Evolutionary conservation across 1,140 invertebrate species (phyloP), one percentile per base, ranked within the genome.

Genomic region (Trigoniulus corallinus): DNA sequence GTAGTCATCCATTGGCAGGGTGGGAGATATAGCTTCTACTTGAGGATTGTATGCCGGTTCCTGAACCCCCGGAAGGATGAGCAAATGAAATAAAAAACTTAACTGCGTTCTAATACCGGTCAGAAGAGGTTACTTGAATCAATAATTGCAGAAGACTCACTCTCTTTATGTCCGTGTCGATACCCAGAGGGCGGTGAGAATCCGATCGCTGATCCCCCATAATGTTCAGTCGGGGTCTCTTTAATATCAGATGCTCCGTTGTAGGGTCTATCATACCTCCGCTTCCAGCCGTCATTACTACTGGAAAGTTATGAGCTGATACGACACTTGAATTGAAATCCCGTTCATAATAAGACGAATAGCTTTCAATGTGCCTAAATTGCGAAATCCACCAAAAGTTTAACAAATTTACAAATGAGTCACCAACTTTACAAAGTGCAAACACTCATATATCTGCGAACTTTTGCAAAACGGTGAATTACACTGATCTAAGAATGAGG

Each of bases 21-120:
- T 94, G 1, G 93, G 93, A 20, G 92, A 96, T 55, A 96, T 92
- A 10, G 91, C 89, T 72, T 98, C 93, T 52, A 93, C 89, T 74
- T 93, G 83, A 20, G 87, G 87, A 61, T 83, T 89, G 64, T 93
- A 95, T 39, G 81, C 83, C 42, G 79, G 78, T 60, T 76, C 73
- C 70, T 75, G 3, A 43, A 42, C 24, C 21, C 21, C 4, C 18
- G 12, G 3, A 47, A 42, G 20, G 10, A 22, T 54, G 3, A 21
- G n/a, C n/a, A 34, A 21, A 53, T 21, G n/a, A n/a, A n/a, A n/a
- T n/a, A n/a, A n/a, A n/a, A n/a, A n/a, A n/a, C n/a, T n/a, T n/a
- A n/a, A n/a, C n/a, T n/a, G n/a, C n/a, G n/a, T n/a, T n/a, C n/a
- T n/a, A n/a, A n/a, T n/a, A n/a, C n/a, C 2, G 54, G 54, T 56